phyloP scores from a whole-genome alignment of 2,797 vertebrate genomes.

The Sphaeramia orbicularis region DNA sequence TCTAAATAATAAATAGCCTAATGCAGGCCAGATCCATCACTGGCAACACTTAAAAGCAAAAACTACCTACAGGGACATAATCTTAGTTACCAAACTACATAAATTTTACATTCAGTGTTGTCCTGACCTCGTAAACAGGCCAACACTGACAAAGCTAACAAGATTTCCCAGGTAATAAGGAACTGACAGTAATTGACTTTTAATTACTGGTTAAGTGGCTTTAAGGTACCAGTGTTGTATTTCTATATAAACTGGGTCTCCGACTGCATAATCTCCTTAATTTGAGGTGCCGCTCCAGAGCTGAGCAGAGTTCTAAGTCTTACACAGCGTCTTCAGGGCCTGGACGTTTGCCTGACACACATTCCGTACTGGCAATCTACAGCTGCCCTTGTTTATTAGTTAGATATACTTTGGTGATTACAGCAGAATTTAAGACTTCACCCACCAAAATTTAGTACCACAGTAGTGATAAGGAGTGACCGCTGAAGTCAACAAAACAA shows the following conservation, averaged over 20 bases:
- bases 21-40: no score
- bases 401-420: constrained; percentile 24
- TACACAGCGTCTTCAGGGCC: not conserved
- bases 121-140: not conserved
- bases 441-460: not conserved
- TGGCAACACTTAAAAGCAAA: no score
- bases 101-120: constrained; percentile 9
- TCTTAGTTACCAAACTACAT: no score
- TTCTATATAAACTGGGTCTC: constrained; percentile 32
- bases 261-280: constrained; percentile 52
- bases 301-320: constrained; percentile 7
- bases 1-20: no score
- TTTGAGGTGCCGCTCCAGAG: constrained; percentile 23
- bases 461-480: not conserved
- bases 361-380: constrained; percentile 13
- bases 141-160: constrained; percentile 7
- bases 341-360: not conserved
- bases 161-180: constrained; percentile 11
- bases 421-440: constrained; percentile 18
- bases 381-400: constrained; percentile 10
- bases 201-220: constrained; percentile 34
- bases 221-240: constrained; percentile 42
- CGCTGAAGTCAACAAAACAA: not conserved
- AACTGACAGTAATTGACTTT: constrained; percentile 30
- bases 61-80: no score